Evolutionary conservation across 2,888 invertebrate genomes (phyloP).

Genomic region (Thymelicus acteon): DNA sequence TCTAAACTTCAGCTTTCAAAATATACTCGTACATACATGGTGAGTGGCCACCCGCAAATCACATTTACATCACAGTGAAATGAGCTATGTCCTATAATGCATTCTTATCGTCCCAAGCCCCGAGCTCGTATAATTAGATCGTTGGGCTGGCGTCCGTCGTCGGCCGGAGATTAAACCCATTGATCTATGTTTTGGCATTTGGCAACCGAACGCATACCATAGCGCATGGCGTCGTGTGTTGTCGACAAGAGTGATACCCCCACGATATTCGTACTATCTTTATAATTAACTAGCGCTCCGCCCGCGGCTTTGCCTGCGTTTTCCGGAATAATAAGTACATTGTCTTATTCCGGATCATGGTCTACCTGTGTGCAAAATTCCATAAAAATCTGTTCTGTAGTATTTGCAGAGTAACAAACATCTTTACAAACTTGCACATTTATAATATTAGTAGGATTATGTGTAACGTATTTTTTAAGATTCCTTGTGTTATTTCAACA

Average conservation of each 20-base stretch:
- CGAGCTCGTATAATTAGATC: conserved; percentile 18
- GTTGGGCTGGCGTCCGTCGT: conserved; percentile 5
- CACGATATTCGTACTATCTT: not conserved
- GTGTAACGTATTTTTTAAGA: no score
- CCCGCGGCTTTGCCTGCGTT: no score
- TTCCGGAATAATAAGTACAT: no score
- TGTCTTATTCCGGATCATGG: no score
- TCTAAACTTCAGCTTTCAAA: no score
- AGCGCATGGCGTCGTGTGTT: conserved; percentile 1
- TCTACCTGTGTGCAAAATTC: no score
- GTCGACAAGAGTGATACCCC: not conserved
- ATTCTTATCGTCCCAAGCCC: conserved; percentile 8
- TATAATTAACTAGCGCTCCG: not conserved
- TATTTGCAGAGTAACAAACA: not conserved
- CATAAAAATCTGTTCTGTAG: no score
- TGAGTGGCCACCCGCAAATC: no score
- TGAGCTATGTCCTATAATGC: conserved; percentile 2
- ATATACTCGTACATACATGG: no score
- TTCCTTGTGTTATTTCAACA: no score
- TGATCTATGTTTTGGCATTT: conserved; percentile 27
- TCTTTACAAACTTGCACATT: no score
- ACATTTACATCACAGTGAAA: not conserved
- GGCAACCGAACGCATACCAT: conserved; percentile 20
- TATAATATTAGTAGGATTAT: no score
- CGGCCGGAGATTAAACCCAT: conserved; percentile 17